Base-by-base conservation (phyloP, 2,888 invertebrate genomes). In the Lepidochitona cinerea region DNA sequence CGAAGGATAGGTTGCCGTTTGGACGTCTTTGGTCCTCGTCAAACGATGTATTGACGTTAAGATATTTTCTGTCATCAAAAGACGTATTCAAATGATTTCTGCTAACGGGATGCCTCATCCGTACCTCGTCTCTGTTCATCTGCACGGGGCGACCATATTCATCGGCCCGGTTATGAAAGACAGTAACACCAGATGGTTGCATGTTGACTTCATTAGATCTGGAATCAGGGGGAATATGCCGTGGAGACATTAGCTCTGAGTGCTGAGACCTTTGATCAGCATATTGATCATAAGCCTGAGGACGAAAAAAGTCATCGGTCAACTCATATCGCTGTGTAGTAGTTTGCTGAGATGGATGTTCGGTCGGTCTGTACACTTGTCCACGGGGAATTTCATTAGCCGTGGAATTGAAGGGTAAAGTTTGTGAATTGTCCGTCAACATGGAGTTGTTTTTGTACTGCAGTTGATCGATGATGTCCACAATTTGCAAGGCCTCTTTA, bases 401-500 rank as follows among this genome's bases (percentile, higher is more conserved):
- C 3, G 33, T 18, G 2, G 14, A 26, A 5, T 37, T 32, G 14
- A 36, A 18, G 18, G 37, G 35, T 12, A 35, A 12, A 18, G n/a
- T 66, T 7, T 64, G n/a, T 14, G 64, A 32, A 18, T 2, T 64
- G 23, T 66, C 66, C 12, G 14, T n/a, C 18, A 37, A 4, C 14
- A 35, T 1, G 26, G 35, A 12, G 29, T 23, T 32, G 12, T 29
- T 32, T 23, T 59, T 59, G 12, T 14, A 32, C 14, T 71, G 65
- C 37, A 71, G 64, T 4, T 65, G 49, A 1, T 64, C 37, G n/a
- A 66, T 65, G 6, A 33, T 37, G n/a, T 71, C 71, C 9, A 66
- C 66, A n/a, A 72, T 67, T 36, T 68, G 66, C 36, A 53, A 18
- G 4, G 81, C 84, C 54, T 84, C 81, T 9, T 76, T 75, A 7